phyloP scores from a whole-genome alignment of 1,140 invertebrate species.

The Drosophila pseudoananassae region DNA sequence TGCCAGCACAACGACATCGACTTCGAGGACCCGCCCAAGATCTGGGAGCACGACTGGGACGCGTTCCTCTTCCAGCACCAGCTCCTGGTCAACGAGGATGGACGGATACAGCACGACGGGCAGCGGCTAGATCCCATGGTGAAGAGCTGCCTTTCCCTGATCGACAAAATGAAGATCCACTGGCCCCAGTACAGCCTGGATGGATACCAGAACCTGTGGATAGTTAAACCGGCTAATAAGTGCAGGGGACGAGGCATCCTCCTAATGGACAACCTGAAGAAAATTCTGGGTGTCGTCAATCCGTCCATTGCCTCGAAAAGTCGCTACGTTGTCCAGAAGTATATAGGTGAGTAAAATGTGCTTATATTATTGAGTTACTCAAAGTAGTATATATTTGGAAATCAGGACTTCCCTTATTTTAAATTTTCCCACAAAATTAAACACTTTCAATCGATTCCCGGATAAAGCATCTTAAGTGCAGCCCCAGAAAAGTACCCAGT shows the following conservation, averaged over 20 bases:
- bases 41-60: slow-evolving; percentile 94
- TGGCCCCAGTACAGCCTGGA: slow-evolving; percentile 94
- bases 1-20: slow-evolving; percentile 95
- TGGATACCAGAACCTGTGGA: slow-evolving; percentile 95
- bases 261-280: slow-evolving; percentile 93
- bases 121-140: slow-evolving; percentile 78
- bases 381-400: no score
- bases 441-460: slow-evolving; percentile 27
- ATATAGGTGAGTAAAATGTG: slow-evolving; percentile 90
- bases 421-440: background rate
- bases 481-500: slow-evolving; percentile 29
- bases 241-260: slow-evolving; percentile 95
- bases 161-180: slow-evolving; percentile 85
- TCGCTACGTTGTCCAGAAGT: slow-evolving; percentile 97
- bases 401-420: background rate
- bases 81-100: slow-evolving; percentile 88
- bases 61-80: slow-evolving; percentile 92
- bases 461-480: slow-evolving; percentile 47
- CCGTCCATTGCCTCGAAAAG: slow-evolving; percentile 87
- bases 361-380: no score
- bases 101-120: slow-evolving; percentile 79
- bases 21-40: slow-evolving; percentile 87
- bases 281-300: slow-evolving; percentile 91
- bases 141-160: slow-evolving; percentile 83
- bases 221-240: slow-evolving; percentile 97